Evolutionary conservation across 1,140 invertebrate species (phyloP).

Genomic region (Neodiprion pinetum): DNA sequence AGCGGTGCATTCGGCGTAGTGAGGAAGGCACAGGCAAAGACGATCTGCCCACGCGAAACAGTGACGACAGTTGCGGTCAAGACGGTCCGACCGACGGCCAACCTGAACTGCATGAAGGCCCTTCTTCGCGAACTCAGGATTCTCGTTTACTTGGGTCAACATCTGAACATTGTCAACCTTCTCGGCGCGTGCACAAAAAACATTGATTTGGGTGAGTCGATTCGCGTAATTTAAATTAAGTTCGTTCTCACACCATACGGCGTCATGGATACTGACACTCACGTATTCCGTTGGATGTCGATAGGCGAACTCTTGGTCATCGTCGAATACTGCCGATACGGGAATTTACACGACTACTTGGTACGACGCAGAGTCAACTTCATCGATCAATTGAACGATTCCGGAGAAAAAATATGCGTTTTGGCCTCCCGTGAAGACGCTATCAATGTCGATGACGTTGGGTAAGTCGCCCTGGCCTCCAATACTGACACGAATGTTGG

Average conservation of each 20-base stretch:
- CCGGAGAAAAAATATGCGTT: too few relatives aligned
- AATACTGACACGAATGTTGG: too few relatives aligned
- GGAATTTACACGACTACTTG: slow-evolving; percentile 89
- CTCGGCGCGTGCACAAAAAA: slow-evolving; percentile 93
- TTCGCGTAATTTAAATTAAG: too few relatives aligned
- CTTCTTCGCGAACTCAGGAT: slow-evolving; percentile 63
- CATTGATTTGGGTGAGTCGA: slow-evolving; percentile 80
- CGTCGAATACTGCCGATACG: slow-evolving; percentile 90
- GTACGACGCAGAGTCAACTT: slow-evolving; percentile 78
- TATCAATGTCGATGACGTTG: too few relatives aligned
- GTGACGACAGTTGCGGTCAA: too few relatives aligned
- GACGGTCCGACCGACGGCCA: too few relatives aligned
- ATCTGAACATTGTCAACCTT: slow-evolving; percentile 94
- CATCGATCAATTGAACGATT: slow-evolving; percentile 77
- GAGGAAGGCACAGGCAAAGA: slow-evolving; percentile 81
- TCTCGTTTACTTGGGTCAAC: slow-evolving; percentile 84
- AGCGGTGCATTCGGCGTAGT: slow-evolving; percentile 94
- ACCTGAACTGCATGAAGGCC: too few relatives aligned
- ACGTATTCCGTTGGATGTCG: slow-evolving; percentile 71
- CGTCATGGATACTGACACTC: too few relatives aligned
- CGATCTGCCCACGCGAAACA: too few relatives aligned
- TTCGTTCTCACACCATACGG: too few relatives aligned
- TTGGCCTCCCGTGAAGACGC: too few relatives aligned
- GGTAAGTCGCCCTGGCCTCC: too few relatives aligned
- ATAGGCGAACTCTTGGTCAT: slow-evolving; percentile 66